Percentiles rank a stretch among this genome's conserved stretches.
Conservation (phyloP, 2,888 invertebrate species). For the Pyrrhia umbra region DNA sequence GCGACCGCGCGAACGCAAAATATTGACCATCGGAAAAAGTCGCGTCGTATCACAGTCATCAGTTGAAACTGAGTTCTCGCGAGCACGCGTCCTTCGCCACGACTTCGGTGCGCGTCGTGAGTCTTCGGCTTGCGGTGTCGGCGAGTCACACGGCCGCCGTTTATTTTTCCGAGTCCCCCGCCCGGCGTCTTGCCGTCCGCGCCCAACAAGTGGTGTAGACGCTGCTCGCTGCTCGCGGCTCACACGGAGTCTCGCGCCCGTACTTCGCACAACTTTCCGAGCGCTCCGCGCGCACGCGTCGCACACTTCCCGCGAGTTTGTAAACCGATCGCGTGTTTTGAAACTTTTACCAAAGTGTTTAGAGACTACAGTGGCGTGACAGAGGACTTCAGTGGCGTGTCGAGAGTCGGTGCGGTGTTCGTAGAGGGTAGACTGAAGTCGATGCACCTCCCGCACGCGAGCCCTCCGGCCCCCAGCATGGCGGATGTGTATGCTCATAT, state of each 20-base stretch:
- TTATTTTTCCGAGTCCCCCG: conserved; percentile 85
- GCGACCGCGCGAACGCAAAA: conserved; percentile 90
- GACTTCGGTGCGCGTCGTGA: conserved; percentile 87
- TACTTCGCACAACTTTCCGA: conserved; percentile 85
- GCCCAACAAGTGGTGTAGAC: conserved; percentile 88
- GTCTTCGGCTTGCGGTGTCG: conserved; percentile 89
- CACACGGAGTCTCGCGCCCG: conserved; percentile 85
- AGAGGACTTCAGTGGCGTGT: conserved; percentile 84
- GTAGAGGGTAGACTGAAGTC: conserved; percentile 83
- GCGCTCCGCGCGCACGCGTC: conserved; percentile 82
- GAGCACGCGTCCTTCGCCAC: conserved; percentile 86
- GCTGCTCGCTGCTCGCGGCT: conserved; percentile 78
- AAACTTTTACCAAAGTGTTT: conserved; percentile 82
- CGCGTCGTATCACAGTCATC: conserved; percentile 91
- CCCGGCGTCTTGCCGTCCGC: conserved; percentile 85
- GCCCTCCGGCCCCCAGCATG: conserved; percentile 91
- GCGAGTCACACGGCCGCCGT: conserved; percentile 77
- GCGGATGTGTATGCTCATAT: conserved; percentile 94
- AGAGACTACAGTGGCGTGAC: conserved; percentile 80
- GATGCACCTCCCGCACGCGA: conserved; percentile 93
- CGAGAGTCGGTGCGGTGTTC: conserved; percentile 75
- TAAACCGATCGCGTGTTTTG: conserved; percentile 76
- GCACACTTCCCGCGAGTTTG: conserved; percentile 71
- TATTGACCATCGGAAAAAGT: conserved; percentile 91
- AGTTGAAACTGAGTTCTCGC: conserved; percentile 89